phyloP scores from a whole-genome alignment of 2,113 vertebrate species.

The Stomatorhinus ivindoensis region DNA sequence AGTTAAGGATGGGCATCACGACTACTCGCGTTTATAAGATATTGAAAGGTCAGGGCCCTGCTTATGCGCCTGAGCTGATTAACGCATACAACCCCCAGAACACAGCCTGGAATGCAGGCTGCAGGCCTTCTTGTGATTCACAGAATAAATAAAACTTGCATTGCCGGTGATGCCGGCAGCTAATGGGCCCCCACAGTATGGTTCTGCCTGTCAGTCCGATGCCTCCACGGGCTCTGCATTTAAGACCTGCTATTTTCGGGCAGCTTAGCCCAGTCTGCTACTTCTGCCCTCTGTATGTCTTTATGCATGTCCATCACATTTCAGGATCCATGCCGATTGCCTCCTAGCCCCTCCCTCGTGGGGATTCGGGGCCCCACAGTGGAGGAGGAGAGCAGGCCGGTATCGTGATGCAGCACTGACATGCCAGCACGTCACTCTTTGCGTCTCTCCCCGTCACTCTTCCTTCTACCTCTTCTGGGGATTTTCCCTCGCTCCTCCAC shows the following conservation, averaged over 20 bases:
- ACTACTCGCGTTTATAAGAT: not conserved
- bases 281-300: not conserved
- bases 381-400: not conserved
- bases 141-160: not conserved
- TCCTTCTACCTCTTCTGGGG: not conserved
- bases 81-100: not conserved
- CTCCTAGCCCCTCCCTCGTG: not conserved
- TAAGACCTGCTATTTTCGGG: not conserved
- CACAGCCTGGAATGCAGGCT: not conserved
- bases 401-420: not conserved
- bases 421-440: not conserved
- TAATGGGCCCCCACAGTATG: not conserved
- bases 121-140: not conserved
- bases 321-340: not conserved
- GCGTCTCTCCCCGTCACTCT: not conserved
- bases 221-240: not conserved
- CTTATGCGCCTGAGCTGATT: not conserved
- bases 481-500: not conserved
- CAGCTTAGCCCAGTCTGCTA: not conserved
- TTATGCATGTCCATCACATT: slow-evolving; percentile 1
- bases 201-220: not conserved
- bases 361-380: not conserved
- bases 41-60: slow-evolving; percentile 4
- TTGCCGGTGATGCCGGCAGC: not conserved
- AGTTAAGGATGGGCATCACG: not conserved